Base-by-base conservation (phyloP, 2,888 invertebrate species). In the Stenoptilia bipunctidactyla region DNA sequence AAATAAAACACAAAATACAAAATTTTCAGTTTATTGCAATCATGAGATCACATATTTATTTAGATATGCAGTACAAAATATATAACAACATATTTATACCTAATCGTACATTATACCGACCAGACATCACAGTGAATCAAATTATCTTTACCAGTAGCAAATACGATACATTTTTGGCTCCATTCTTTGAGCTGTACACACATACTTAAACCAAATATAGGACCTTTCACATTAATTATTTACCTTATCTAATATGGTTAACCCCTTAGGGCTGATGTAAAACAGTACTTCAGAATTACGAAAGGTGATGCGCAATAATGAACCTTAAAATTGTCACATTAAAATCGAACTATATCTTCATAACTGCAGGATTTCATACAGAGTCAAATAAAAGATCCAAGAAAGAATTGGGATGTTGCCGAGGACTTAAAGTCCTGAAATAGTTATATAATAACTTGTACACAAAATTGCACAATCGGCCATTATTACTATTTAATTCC, bases 151-250 rank as follows among this genome's bases (percentile, higher is more conserved):
- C 3, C 8, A 20, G 8, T 5, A 20, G 20, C 8, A 20, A 20
- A 20, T 20, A 20, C 3, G 20, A 50, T 37, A 37, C 42, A 47
- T 56, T 54, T 59, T 65, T 61, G 60, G 61, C 58, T 62, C 58
- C 47, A 53, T 49, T 56, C 58, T 61, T 66, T 63, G 64, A 64
- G 65, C 52, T 52, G 42, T 46, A 40, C 43, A 37, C 38, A 37
- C 30, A 43, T 41, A 37, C 34, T 37, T 13, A 15, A 37, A 15
- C 12, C 34, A 15, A 27, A 37, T 20, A 12, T 1, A 12, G 15
- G 13, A 37, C 25, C 38, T 43, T 15, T 10, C 35, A 27, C 27
- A 9, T 13, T 27, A 12, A n/a, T 13, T 12, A 33, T 8, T 27
- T 27, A 27, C n/a, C n/a, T 12, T 12, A 13, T 13, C 13, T 14